phyloP scores from a whole-genome alignment of 2,797 vertebrate species.

The Spea hammondii region DNA sequence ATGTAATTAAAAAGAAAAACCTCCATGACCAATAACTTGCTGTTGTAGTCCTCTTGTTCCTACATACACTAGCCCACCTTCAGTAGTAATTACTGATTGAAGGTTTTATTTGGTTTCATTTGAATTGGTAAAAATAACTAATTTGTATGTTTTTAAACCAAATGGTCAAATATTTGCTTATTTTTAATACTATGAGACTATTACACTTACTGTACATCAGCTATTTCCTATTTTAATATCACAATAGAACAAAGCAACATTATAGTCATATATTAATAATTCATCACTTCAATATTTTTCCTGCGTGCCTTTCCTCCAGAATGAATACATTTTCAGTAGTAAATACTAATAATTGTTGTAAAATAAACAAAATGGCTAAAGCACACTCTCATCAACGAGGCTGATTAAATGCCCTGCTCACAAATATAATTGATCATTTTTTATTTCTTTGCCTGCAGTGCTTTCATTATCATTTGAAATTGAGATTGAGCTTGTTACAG shows the following conservation, averaged over 20 bases:
- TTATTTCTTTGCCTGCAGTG: slow-evolving; percentile 27
- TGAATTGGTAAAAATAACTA: too few species aligned
- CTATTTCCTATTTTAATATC: background rate
- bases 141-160: too few species aligned
- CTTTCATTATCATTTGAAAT: slow-evolving; percentile 41
- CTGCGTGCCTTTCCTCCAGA: background rate
- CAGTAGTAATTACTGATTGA: too few species aligned
- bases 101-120: too few species aligned
- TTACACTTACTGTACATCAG: background rate
- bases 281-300: slow-evolving; percentile 8
- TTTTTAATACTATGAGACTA: too few species aligned
- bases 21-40: too few species aligned
- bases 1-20: too few species aligned
- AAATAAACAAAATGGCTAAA: background rate
- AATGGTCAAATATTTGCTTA: too few species aligned
- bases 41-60: too few species aligned
- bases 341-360: background rate
- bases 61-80: too few species aligned
- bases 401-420: slow-evolving; percentile 20
- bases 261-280: slow-evolving; percentile 25
- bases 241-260: background rate
- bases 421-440: slow-evolving; percentile 27
- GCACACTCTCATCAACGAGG: background rate
- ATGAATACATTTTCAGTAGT: background rate
- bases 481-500: slow-evolving; percentile 14